Percentiles rank a stretch among this genome's conserved stretches.
Evolutionary conservation across 2,113 vertebrate genomes (phyloP).

Genomic region (Leptocoma aspasia): DNA sequence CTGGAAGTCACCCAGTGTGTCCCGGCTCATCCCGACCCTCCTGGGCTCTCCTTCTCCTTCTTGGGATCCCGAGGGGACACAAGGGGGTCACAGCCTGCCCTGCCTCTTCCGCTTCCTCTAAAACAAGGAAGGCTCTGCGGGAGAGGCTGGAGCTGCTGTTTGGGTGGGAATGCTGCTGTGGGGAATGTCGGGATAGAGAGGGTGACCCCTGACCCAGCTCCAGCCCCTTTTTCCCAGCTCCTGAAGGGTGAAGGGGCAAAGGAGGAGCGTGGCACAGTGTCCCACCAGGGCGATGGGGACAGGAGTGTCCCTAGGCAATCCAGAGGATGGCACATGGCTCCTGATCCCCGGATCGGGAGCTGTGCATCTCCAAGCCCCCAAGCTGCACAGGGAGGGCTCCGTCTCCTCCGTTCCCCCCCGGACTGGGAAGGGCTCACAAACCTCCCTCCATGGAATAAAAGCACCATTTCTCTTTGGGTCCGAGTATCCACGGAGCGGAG

Average conservation of each 20-base stretch:
- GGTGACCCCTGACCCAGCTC: neutral
- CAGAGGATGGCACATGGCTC: neutral
- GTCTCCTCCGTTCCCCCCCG: neutral
- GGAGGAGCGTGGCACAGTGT: neutral
- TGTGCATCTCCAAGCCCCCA: neutral
- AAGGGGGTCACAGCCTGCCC: neutral
- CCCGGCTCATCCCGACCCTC: neutral
- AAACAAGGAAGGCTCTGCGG: constrained; percentile 73
- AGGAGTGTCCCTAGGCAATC: neutral
- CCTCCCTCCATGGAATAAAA: constrained; percentile 63
- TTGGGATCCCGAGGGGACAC: neutral
- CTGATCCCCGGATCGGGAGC: neutral
- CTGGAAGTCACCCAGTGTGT: neutral
- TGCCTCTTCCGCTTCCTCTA: constrained; percentile 69
- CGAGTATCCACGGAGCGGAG: constrained; percentile 21
- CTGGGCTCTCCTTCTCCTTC: neutral
- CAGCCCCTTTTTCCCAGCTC: neutral
- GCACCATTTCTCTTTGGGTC: constrained; percentile 75
- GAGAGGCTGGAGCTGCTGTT: neutral
- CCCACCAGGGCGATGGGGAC: neutral
- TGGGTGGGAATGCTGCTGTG: neutral
- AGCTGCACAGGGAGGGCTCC: neutral
- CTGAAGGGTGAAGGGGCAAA: neutral
- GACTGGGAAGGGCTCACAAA: constrained; percentile 40
- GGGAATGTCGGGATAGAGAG: neutral